Evolutionary conservation across 2,797 vertebrate species (phyloP), one percentile per base, ranked within the genome.

Genomic region (Rhodeus uyekii): DNA sequence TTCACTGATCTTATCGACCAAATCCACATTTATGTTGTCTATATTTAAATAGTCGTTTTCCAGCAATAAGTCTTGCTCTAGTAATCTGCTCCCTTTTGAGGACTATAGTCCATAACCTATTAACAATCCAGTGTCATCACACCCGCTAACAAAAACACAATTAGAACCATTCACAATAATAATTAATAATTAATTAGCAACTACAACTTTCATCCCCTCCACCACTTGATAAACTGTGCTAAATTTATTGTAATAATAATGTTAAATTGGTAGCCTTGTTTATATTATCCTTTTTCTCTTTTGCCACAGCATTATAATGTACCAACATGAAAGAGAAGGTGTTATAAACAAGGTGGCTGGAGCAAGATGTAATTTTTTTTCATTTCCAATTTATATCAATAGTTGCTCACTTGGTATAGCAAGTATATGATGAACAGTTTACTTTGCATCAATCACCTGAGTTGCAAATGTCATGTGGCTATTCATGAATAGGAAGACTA

Each of bases 131-230:
- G 85, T 79, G 81, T 24, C 68, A 86, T 92, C 90, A 90, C 32
- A 87, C 86, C 85, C 46, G 48, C 92, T 92, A 89, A 87, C 78
- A 80, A 78, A 64, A 89, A 88, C 87, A 91, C 87, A 92, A 91
- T 93, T 90, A 93, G 85, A 88, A 80, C 75, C 87, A 84, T 92
- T 90, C 91, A 93, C 90, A 91, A 91, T 88, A 80, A 83, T 83
- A 90, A 92, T 92, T 88, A 80, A 83, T 83, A 90, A 92, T 92
- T 90, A 88, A 90, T 93, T 92, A 87, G 87, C 90, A 88, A 83
- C 87, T 84, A 78, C 83, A n/a, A 71, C 42, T 83, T 36, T 67
- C 48, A 65, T 50, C 42, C 13, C 22, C 13, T 10, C 4, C 5
- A 0, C 27, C 27, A 19, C 5, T 71, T 71, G 27, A 2, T 10